Base-by-base conservation (phyloP, 2,888 invertebrate genomes). In the Lymantria dispar region DNA sequence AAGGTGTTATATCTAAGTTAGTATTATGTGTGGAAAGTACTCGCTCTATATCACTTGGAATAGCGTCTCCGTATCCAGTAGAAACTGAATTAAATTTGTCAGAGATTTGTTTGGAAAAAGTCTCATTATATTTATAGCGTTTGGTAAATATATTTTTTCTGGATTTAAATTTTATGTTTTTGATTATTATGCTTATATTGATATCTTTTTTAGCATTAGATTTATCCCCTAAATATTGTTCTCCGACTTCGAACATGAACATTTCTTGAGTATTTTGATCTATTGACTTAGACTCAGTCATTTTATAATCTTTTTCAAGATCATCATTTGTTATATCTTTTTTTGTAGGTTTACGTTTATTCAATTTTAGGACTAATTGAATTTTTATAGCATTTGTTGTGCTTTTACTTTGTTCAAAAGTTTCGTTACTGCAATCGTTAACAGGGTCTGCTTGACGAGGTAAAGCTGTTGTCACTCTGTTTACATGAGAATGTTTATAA, bases 21-120 rank as follows among this genome's bases (percentile, higher is more conserved):
- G 78, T 63, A 68, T 72, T 73, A 13, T 83, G 81, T 55, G 80
- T 52, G 8, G 85, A 83, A 54, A 62, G 76, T 11, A 62, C 62
- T 15, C 72, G 62, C 37, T 71, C 66, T 14, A 72, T 52, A 47
- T 79, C 73, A 50, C 79, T 83, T 45, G 80, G 80, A n/a, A 38
- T n/a, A 12, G n/a, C 11, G 11, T 38, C 38, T 11, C 38, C n/a
- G n/a, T 38, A 12, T 8, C 76, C 80, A 11, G 85, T 83, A 0
- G 85, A 85, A 14, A 85, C 83, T 1, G 83, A 80, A 12, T 83
- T 77, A 54, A 82, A 80, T 56, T 85, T 85, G 3, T 77, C 69
- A 5, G 80, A 78, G 48, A 86, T 85, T 22, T 77, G 74, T 50
- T 74, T 72, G 11, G 78, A 59, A 63, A 79, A 84, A 2, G 74